Conservation (phyloP, 2,888 invertebrate species). For the Halocaridina rubra region DNA sequence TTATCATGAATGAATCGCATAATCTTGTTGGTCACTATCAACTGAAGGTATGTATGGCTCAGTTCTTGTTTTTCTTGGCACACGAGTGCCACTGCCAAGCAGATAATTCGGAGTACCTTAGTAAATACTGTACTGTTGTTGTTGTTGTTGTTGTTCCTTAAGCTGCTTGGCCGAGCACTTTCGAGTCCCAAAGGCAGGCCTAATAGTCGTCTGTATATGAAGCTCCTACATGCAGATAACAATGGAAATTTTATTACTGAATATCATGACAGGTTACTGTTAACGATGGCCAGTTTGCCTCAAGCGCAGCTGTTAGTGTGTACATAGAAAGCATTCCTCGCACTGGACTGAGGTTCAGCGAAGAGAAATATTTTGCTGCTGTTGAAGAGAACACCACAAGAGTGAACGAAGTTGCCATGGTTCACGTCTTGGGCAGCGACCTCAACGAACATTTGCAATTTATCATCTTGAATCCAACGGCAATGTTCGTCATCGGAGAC, state of each 20-base stretch:
- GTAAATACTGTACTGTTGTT: no score
- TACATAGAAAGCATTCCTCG: conserved; percentile 76
- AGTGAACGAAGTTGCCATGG: conserved; percentile 80
- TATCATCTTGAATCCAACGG: conserved; percentile 86
- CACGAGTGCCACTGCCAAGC: no score
- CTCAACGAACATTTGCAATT: conserved; percentile 90
- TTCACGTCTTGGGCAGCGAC: conserved; percentile 86
- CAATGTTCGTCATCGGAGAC: conserved; percentile 74
- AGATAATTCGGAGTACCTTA: no score
- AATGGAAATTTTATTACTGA: no score
- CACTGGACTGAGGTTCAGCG: conserved; percentile 85
- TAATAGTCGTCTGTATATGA: no score
- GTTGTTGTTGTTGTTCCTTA: no score
- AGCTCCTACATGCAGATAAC: no score
- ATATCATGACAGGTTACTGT: conserved; percentile 83
- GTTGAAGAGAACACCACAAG: conserved; percentile 88
- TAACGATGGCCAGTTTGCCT: conserved; percentile 86
- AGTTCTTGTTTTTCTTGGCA: no score
- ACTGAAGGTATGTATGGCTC: conserved; percentile 49
- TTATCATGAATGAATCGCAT: conserved; percentile 48
- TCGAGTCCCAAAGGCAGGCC: no score
- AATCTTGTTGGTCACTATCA: conserved; percentile 39
- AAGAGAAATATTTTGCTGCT: conserved; percentile 81
- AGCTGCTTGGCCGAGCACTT: no score
- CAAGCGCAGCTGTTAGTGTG: conserved; percentile 78